phyloP scores from a whole-genome alignment of 2,797 vertebrate species.

The Premnoplex brunnescens region DNA sequence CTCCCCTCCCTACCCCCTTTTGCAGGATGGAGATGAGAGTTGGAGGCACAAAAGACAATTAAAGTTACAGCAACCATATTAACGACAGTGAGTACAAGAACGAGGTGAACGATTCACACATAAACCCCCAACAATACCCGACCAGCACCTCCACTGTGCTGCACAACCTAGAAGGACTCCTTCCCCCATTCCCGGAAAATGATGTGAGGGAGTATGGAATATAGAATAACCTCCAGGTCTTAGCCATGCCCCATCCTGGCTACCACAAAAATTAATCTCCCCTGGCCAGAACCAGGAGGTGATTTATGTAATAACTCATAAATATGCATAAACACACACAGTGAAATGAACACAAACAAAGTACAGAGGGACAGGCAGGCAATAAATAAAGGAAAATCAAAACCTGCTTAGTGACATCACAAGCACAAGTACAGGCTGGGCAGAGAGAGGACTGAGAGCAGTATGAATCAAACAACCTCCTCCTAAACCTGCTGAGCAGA shows the following conservation, averaged over 20 bases:
- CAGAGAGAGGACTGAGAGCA: not conserved
- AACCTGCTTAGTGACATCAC: not conserved
- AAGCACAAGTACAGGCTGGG: not conserved
- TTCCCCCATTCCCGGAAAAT: not conserved
- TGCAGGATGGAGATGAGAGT: not conserved
- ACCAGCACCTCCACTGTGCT: too few relatives aligned
- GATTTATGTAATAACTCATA: not conserved
- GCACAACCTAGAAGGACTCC: too few relatives aligned
- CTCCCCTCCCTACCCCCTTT: not conserved
- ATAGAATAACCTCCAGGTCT: not conserved
- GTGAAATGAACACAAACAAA: not conserved
- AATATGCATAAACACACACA: not conserved
- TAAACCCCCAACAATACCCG: too few relatives aligned
- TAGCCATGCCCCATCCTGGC: not conserved
- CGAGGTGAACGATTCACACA: not conserved
- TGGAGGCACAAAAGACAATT: not conserved
- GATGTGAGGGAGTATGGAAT: not conserved
- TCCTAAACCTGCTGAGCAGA: not conserved
- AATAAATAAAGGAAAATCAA: not conserved
- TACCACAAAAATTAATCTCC: not conserved
- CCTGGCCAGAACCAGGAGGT: not conserved
- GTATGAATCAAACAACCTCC: not conserved
- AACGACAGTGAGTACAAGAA: not conserved
- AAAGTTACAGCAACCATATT: not conserved
- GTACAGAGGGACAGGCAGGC: not conserved